Evolutionary conservation across 2,797 vertebrate species (phyloP).

Genomic region (Loriculus beryllinus): DNA sequence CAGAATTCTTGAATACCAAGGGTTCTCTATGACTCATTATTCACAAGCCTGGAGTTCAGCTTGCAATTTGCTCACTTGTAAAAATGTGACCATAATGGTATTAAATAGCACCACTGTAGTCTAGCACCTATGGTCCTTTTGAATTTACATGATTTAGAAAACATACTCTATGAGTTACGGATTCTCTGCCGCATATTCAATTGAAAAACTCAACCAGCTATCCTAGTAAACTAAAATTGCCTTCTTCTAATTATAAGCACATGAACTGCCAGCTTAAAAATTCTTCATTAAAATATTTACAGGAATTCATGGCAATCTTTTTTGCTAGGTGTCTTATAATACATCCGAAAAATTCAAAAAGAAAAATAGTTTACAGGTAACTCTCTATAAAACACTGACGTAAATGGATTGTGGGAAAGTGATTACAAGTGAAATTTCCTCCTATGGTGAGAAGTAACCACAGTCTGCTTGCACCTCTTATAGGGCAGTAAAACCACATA

Average conservation of each 20-base stretch:
- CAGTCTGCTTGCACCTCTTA: not conserved
- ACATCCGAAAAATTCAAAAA: slow-evolving; percentile 64
- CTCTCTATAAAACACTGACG: slow-evolving; percentile 54
- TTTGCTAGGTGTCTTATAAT: slow-evolving; percentile 62
- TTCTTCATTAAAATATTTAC: slow-evolving; percentile 67
- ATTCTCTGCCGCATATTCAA: slow-evolving; percentile 13
- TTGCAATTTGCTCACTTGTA: not conserved
- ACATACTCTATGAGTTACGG: not conserved
- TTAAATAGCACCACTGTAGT: slow-evolving; percentile 39
- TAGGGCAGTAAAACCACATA: not conserved
- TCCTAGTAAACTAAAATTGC: slow-evolving; percentile 37
- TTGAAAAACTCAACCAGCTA: not conserved
- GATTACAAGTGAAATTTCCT: not conserved
- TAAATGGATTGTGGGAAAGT: slow-evolving; percentile 52
- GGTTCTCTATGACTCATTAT: not conserved
- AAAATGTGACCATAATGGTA: not conserved
- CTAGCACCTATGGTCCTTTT: slow-evolving; percentile 2
- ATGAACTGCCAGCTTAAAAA: slow-evolving; percentile 49
- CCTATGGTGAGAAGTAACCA: not conserved
- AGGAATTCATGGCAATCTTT: slow-evolving; percentile 49
- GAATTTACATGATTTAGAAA: slow-evolving; percentile 13
- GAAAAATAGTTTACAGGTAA: slow-evolving; percentile 66
- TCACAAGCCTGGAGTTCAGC: not conserved
- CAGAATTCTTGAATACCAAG: not conserved
- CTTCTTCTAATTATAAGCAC: slow-evolving; percentile 50